Evolutionary conservation across 2,888 invertebrate species (phyloP), one percentile per base, ranked within the genome.

Genomic region (Diarsia mendica): DNA sequence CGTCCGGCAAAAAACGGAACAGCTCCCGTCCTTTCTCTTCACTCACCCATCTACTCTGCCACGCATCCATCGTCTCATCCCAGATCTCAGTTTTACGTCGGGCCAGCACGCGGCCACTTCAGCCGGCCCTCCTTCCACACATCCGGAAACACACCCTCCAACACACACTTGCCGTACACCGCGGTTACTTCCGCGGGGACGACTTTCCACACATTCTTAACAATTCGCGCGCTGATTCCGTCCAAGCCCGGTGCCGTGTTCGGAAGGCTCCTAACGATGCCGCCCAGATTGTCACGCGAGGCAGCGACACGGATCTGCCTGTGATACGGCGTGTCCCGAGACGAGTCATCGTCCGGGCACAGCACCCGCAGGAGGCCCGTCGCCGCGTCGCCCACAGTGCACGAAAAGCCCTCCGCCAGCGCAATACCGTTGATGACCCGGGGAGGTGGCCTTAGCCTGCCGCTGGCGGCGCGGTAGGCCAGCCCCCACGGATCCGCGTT

Each of bases 311-410:
- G 74, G 0, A 90, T 72, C 44, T 71, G 67, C 9, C 49, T 2
- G 70, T 90, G 90, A n/a, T 87, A 86, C 0, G 15, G 51, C 0
- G 86, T 58, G 70, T 90, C 89, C 15, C 2, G 9, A 0, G 51
- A n/a, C 10, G 20, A 15, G 9, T 82, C 73, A 23, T 90, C 90
- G 39, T 89, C 91, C 2, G 88, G 89, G 55, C 86, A 90, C 18
- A 91, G 18, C 13, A 2, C 77, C 64, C 2, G 67, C 76, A 3
- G 53, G 39, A 1, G 80, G 23, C 18, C 53, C 15, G 8, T 80
- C 49, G 2, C 85, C 85, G 39, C 84, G 76, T 83, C 18, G 28
- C 46, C 15, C 83, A 73, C 13, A 65, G 67, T 5, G 87, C 82
- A 10, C 44, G 71, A 0, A 86, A 84, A 18, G 23, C 83, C 4